Conservation (phyloP, 2,888 invertebrate species). For the Panopea generosa region DNA sequence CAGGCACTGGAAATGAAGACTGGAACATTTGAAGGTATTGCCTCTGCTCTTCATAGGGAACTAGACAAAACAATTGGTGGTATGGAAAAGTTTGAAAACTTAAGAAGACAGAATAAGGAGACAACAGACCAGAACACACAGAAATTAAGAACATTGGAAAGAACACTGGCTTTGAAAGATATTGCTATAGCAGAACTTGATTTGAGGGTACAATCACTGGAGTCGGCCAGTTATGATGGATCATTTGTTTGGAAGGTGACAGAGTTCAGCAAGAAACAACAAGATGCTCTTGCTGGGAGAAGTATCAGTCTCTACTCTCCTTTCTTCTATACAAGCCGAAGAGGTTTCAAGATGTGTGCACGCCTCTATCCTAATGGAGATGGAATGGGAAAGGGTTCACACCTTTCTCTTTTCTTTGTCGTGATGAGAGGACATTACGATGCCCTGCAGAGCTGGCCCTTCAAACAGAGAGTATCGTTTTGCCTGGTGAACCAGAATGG, state of each 20-base stretch:
- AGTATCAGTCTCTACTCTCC: constrained; percentile 81
- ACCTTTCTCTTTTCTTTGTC: constrained; percentile 84
- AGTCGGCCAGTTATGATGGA: constrained; percentile 81
- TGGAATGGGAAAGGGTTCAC: constrained; percentile 82
- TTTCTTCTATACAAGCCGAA: constrained; percentile 80
- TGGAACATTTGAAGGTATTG: constrained; percentile 70
- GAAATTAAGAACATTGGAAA: constrained; percentile 64
- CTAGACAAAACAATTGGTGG: constrained; percentile 74
- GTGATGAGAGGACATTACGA: constrained; percentile 82
- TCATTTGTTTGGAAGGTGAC: constrained; percentile 82
- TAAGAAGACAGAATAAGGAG: constrained; percentile 42
- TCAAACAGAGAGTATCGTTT: constrained; percentile 81
- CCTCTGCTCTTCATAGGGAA: constrained; percentile 76
- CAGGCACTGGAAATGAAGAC: constrained; percentile 66
- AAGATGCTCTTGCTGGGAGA: constrained; percentile 77
- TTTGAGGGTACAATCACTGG: constrained; percentile 72
- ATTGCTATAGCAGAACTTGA: constrained; percentile 73
- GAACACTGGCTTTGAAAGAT: constrained; percentile 69
- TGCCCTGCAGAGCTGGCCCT: constrained; percentile 83
- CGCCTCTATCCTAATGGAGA: constrained; percentile 83
- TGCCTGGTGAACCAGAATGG: constrained; percentile 82
- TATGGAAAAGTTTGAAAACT: constrained; percentile 67
- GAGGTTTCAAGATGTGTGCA: constrained; percentile 83
- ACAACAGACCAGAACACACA: constrained; percentile 52
- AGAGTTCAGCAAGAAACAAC: constrained; percentile 76